Evolutionary conservation across 2,888 invertebrate species (phyloP).

Genomic region (Drosophila eohydei): DNA sequence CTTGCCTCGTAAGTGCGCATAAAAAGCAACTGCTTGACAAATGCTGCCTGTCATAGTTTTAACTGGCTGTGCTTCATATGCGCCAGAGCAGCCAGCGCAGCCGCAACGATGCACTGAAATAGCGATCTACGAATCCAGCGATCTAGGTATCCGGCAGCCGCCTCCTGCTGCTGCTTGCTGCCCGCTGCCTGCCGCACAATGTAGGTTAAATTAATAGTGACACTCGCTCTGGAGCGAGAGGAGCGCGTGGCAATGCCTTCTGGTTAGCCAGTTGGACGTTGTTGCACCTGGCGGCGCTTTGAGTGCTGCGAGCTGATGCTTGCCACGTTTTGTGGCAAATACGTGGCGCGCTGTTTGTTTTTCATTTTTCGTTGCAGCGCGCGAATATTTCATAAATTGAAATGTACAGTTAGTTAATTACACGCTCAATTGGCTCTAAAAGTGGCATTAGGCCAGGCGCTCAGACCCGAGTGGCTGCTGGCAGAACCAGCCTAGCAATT

Average conservation of each 20-base stretch:
- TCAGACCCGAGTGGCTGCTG: neutral
- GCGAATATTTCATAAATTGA: constrained; percentile 76
- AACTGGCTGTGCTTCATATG: constrained; percentile 58
- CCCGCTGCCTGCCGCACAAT: constrained; percentile 48
- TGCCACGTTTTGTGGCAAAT: constrained; percentile 44
- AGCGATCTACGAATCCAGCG: constrained; percentile 10
- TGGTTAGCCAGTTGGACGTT: constrained; percentile 21
- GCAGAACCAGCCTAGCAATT: constrained; percentile 54
- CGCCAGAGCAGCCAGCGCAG: constrained; percentile 26
- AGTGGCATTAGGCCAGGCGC: constrained; percentile 66
- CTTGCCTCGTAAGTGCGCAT: neutral
- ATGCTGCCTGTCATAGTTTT: constrained; percentile 65
- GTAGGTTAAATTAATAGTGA: constrained; percentile 83
- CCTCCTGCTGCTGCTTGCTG: neutral
- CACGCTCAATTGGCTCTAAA: constrained; percentile 75
- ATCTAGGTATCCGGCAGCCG: constrained; percentile 8
- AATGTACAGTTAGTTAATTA: constrained; percentile 81
- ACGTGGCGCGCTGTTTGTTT: constrained; percentile 24
- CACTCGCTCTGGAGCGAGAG: constrained; percentile 56
- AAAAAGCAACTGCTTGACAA: constrained; percentile 42
- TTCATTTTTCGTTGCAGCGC: constrained; percentile 9
- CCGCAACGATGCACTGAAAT: constrained; percentile 1
- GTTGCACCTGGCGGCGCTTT: constrained; percentile 67
- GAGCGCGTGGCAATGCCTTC: constrained; percentile 56
- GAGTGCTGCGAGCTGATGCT: constrained; percentile 11